Evolutionary conservation across 2,113 vertebrate species (phyloP).

Genomic region (Peromyscus maniculatus): DNA sequence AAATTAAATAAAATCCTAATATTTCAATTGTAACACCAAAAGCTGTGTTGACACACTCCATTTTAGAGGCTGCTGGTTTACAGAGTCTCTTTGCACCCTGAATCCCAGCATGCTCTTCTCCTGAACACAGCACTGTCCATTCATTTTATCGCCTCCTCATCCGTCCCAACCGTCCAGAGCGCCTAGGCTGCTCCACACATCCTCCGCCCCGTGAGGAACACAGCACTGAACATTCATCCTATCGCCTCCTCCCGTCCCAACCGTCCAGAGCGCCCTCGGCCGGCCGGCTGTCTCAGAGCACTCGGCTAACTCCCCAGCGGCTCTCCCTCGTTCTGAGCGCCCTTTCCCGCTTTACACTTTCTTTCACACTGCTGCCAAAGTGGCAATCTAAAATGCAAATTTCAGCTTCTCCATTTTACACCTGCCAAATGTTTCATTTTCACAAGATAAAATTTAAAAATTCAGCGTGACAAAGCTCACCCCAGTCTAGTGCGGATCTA

Average conservation of each 20-base stretch:
- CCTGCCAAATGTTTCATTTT: constrained; percentile 11
- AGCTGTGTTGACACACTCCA: not conserved
- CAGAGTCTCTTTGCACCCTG: not conserved
- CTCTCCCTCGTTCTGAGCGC: not conserved
- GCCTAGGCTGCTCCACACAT: not conserved
- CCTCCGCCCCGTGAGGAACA: not conserved
- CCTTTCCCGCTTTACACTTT: not conserved
- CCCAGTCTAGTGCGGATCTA: not conserved
- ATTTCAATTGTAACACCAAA: not conserved
- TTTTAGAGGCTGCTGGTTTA: not conserved
- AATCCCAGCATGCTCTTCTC: not conserved
- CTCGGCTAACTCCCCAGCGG: not conserved
- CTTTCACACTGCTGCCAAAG: not conserved
- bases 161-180: not conserved
- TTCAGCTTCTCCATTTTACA: constrained; percentile 38
- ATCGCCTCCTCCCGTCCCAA: not conserved
- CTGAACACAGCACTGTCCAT: not conserved
- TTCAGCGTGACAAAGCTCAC: not conserved
- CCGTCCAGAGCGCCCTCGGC: not conserved
- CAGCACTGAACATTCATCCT: not conserved
- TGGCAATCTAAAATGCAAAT: constrained; percentile 53
- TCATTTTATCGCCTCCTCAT: not conserved
- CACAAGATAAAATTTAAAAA: constrained; percentile 22
- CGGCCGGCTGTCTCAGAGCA: not conserved
- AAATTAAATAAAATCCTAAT: constrained; percentile 58